Percentiles rank a stretch among this genome's conserved stretches.
phyloP scores from a whole-genome alignment of 1,140 invertebrate species.

The Macrotrachela quadricornifera region DNA sequence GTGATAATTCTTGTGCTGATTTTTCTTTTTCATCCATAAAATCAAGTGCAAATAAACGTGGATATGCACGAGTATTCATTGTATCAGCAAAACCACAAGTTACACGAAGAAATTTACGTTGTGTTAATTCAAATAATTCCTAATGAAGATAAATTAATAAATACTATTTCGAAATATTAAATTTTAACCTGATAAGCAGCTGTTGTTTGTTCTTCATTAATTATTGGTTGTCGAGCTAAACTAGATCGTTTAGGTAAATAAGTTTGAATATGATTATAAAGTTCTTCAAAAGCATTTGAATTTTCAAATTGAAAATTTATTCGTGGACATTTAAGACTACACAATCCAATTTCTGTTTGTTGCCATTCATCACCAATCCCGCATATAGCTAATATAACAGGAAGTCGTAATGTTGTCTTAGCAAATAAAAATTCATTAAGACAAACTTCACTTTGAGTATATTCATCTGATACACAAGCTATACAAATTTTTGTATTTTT shows the following conservation, averaged over 20 bases:
- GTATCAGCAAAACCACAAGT: slow-evolving; percentile 14
- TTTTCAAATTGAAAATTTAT: slow-evolving; percentile 20
- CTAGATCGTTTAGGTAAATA: slow-evolving; percentile 8
- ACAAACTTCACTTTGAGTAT: slow-evolving; percentile 19
- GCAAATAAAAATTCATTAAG: slow-evolving; percentile 1
- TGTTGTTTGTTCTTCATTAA: slow-evolving; percentile 7
- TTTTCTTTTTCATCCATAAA: background rate
- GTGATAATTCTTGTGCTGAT: slow-evolving; percentile 15
- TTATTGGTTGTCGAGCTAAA: background rate
- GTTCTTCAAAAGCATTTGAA: slow-evolving; percentile 11
- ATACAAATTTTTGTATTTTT: slow-evolving; percentile 1
- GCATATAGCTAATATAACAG: background rate
- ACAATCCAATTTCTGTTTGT: slow-evolving; percentile 16
- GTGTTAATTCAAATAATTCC: slow-evolving; percentile 23
- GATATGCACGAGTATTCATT: slow-evolving; percentile 10
- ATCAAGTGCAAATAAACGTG: slow-evolving; percentile 2
- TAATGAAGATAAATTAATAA: slow-evolving; percentile 14
- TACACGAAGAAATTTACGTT: slow-evolving; percentile 23
- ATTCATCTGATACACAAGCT: slow-evolving; percentile 11
- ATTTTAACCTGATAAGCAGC: slow-evolving; percentile 7
- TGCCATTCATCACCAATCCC: slow-evolving; percentile 7
- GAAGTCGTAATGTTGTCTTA: background rate
- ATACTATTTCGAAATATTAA: slow-evolving; percentile 13
- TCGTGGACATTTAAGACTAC: slow-evolving; percentile 17
- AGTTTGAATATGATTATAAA: slow-evolving; percentile 12